Conservation (phyloP, 2,797 vertebrate genomes). For the Fistularia commersonii region DNA sequence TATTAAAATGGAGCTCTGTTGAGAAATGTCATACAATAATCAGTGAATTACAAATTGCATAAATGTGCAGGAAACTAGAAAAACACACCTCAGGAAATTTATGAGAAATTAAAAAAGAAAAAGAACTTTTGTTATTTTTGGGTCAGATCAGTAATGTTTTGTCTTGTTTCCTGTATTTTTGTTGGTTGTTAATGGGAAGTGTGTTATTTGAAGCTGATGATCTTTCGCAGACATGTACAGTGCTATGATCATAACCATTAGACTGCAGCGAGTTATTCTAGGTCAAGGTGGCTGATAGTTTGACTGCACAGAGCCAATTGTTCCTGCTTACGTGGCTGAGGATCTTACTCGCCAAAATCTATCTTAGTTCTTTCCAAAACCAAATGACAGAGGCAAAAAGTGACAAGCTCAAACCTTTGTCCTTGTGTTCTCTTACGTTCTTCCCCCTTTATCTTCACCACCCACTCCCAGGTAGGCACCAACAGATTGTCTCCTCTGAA, state of each 20-base stretch:
- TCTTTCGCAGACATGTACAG: not conserved
- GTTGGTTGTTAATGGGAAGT: no score
- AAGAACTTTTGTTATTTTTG: no score
- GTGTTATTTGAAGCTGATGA: not conserved
- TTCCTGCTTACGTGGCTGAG: constrained; percentile 34
- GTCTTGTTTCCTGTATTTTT: no score
- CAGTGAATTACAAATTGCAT: no score
- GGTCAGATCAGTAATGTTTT: no score
- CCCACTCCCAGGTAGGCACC: constrained; percentile 21
- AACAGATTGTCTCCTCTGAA: constrained; percentile 35
- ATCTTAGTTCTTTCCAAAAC: constrained; percentile 34
- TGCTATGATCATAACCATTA: not conserved
- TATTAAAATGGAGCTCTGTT: no score
- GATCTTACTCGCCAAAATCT: constrained; percentile 46
- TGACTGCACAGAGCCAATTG: constrained; percentile 37
- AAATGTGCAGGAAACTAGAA: no score
- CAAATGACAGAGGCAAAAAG: constrained; percentile 50
- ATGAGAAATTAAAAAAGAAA: no score
- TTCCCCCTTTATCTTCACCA: constrained; percentile 19
- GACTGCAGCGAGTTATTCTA: constrained; percentile 21
- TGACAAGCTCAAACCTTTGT: constrained; percentile 56
- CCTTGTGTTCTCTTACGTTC: constrained; percentile 34
- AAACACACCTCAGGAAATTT: no score
- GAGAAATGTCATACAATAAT: no score
- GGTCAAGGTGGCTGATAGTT: constrained; percentile 37